Conservation (phyloP, 2,888 invertebrate genomes). For the Netelia melanura region DNA sequence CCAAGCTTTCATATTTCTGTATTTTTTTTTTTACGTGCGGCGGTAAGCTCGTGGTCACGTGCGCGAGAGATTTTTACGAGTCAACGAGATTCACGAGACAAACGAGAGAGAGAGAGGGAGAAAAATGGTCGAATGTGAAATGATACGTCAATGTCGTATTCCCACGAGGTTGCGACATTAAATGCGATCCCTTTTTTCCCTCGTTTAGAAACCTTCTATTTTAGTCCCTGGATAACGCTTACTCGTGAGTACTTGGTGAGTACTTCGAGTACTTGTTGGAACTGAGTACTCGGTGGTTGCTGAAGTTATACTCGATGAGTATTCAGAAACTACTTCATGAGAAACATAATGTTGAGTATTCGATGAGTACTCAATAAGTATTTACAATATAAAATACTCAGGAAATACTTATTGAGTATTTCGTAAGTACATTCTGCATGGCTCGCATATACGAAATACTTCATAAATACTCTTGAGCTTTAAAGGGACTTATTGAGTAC, state of each 20-base stretch:
- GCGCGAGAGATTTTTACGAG: neutral
- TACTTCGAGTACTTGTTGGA: too few species aligned
- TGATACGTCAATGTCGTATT: neutral
- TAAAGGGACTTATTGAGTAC: neutral
- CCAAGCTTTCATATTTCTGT: neutral
- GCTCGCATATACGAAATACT: too few species aligned
- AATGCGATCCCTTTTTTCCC: too few species aligned
- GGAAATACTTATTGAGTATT: neutral
- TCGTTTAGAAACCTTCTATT: neutral
- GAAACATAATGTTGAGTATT: neutral
- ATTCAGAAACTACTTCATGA: too few species aligned
- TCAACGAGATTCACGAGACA: neutral
- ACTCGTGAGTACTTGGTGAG: neutral
- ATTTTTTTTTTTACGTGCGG: neutral
- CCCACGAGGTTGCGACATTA: neutral
- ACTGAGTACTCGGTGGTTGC: too few species aligned
- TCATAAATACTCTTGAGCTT: too few species aligned
- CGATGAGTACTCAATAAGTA: neutral
- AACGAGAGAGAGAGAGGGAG: neutral
- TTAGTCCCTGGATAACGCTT: neutral
- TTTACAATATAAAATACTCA: neutral
- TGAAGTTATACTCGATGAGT: too few species aligned
- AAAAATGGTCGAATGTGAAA: neutral
- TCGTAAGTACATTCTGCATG: neutral
- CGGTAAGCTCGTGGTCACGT: neutral